phyloP scores from a whole-genome alignment of 2,888 invertebrate species.

The Caenorhabditis afra region DNA sequence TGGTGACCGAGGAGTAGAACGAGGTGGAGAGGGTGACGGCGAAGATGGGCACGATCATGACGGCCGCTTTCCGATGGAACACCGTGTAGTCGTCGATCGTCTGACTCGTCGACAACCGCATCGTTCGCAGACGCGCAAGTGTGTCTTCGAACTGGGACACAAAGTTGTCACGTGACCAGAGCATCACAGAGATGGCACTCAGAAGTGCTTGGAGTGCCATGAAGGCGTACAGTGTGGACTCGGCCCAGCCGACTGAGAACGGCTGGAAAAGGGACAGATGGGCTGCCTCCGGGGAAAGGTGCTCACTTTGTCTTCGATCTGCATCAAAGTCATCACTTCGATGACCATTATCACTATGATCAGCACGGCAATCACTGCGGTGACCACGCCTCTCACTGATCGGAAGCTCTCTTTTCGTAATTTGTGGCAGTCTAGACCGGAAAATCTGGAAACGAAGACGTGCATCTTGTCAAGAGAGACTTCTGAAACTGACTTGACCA shows the following conservation, averaged over 20 bases:
- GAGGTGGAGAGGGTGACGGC: slow-evolving; percentile 29
- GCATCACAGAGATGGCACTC: slow-evolving; percentile 43
- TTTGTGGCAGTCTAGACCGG: slow-evolving; percentile 53
- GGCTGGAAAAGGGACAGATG: slow-evolving; percentile 16
- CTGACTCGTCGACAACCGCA: slow-evolving; percentile 49
- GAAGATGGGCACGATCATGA: slow-evolving; percentile 49
- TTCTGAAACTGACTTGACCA: slow-evolving; percentile 30
- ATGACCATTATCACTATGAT: slow-evolving; percentile 27
- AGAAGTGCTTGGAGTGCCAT: slow-evolving; percentile 27
- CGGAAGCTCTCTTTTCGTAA: slow-evolving; percentile 40
- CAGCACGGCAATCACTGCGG: slow-evolving; percentile 36
- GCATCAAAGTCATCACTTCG: slow-evolving; percentile 30
- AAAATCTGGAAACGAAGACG: slow-evolving; percentile 44
- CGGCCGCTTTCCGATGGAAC: slow-evolving; percentile 50
- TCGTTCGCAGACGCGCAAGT: slow-evolving; percentile 35
- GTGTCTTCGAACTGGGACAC: slow-evolving; percentile 54
- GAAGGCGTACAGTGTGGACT: slow-evolving; percentile 50
- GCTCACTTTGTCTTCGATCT: slow-evolving; percentile 27
- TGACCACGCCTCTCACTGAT: slow-evolving; percentile 30
- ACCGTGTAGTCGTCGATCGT: slow-evolving; percentile 48
- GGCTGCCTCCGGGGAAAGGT: too few relatives aligned
- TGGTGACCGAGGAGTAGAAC: slow-evolving; percentile 42
- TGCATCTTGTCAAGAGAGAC: too few relatives aligned
- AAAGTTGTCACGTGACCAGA: slow-evolving; percentile 50
- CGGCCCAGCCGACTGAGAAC: slow-evolving; percentile 51